phyloP scores from a whole-genome alignment of 2,888 invertebrate species.

The Drosophila setosimentum region DNA sequence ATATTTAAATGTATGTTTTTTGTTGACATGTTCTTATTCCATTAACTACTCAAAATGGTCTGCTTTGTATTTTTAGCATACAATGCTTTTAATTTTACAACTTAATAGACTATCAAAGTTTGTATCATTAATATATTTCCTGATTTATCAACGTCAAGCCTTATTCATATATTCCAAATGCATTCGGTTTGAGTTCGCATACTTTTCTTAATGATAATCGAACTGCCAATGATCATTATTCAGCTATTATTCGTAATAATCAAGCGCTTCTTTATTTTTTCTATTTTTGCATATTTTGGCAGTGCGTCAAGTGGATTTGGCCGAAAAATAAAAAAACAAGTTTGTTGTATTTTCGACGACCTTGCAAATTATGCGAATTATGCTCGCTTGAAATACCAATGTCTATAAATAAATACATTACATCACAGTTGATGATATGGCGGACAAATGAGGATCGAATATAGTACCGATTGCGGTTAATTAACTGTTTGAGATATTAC shows the following conservation, averaged over 20 bases:
- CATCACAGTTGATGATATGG: slow-evolving; percentile 20
- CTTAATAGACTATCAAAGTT: background rate
- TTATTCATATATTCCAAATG: slow-evolving; percentile 15
- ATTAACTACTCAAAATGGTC: background rate
- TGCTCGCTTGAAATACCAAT: slow-evolving; percentile 26
- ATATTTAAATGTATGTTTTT: background rate
- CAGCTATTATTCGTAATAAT: slow-evolving; percentile 1
- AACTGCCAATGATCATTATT: slow-evolving; percentile 18
- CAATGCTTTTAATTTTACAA: background rate
- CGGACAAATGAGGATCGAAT: background rate
- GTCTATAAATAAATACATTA: slow-evolving; percentile 33
- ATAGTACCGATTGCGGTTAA: background rate
- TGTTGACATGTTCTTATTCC: background rate
- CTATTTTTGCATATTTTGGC: slow-evolving; percentile 13
- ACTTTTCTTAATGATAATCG: background rate
- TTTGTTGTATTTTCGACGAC: slow-evolving; percentile 46
- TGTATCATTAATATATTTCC: slow-evolving; percentile 28
- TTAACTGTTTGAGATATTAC: background rate
- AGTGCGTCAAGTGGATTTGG: slow-evolving; percentile 8
- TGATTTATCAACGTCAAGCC: slow-evolving; percentile 1
- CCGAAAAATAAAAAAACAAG: slow-evolving; percentile 43
- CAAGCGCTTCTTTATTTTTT: slow-evolving; percentile 8
- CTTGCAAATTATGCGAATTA: slow-evolving; percentile 61
- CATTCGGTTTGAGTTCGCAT: slow-evolving; percentile 1
- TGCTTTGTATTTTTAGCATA: slow-evolving; percentile 5